A percentile compares a stretch with the other conserved stretches of the same genome.
Evolutionary conservation across 1,140 invertebrate species (phyloP).

Genomic region (Ceratosolen fusciceps): DNA sequence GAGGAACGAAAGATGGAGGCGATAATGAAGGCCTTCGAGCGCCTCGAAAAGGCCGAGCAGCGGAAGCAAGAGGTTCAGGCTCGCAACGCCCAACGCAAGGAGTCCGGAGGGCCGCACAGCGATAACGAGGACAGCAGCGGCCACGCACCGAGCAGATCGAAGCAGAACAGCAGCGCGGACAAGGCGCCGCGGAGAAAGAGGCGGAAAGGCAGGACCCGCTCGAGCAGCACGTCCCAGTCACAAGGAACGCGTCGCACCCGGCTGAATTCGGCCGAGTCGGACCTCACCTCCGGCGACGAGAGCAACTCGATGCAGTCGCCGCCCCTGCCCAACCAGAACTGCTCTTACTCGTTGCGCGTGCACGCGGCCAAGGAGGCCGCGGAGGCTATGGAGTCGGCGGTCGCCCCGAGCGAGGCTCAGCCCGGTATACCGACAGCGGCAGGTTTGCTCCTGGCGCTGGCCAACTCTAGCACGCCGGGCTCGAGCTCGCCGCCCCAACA

Average conservation of each 20-base stretch:
- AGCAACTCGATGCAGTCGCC: conserved; percentile 73
- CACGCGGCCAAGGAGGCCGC: conserved; percentile 59
- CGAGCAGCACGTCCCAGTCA: conserved; percentile 72
- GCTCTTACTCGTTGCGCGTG: conserved; percentile 61
- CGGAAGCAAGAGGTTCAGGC: conserved; percentile 81
- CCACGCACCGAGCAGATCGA: conserved; percentile 52
- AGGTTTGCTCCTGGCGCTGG: conserved; percentile 74
- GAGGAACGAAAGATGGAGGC: conserved; percentile 98
- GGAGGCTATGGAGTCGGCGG: conserved; percentile 18
- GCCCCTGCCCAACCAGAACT: conserved; percentile 59
- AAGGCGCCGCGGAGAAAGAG: conserved; percentile 67
- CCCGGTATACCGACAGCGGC: conserved; percentile 70
- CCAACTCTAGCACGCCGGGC: conserved; percentile 68
- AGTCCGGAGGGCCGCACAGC: conserved; percentile 69
- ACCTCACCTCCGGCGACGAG: conserved; percentile 80
- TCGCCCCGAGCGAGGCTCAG: conserved; percentile 47
- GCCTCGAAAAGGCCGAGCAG: conserved; percentile 84
- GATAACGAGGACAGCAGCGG: conserved; percentile 67
- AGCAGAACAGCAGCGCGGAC: conserved; percentile 69
- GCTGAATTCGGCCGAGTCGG: conserved; percentile 82
- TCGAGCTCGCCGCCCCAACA: conserved; percentile 61
- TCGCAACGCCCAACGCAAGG: conserved; percentile 73
- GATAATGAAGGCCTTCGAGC: conserved; percentile 92
- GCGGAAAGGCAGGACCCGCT: conserved; percentile 77
- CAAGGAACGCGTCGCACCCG: conserved; percentile 75